Conservation (phyloP, 2,797 vertebrate genomes). For the Myotis planiceps region DNA sequence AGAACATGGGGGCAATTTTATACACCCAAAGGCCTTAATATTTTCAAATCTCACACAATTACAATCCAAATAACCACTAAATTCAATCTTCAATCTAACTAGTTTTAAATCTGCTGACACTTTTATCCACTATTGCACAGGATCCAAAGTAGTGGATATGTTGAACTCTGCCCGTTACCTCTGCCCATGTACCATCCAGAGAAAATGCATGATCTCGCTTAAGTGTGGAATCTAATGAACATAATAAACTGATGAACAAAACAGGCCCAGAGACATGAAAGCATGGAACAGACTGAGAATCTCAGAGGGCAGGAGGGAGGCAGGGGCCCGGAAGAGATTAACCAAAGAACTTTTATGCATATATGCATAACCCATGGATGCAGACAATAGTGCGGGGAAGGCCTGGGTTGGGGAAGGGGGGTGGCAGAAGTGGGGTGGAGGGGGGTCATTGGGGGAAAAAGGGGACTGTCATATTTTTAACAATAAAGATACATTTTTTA, state of each 20-base stretch:
- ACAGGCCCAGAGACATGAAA: too few relatives aligned
- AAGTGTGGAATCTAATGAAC: too few relatives aligned
- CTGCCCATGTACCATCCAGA: not conserved
- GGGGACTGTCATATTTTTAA: too few relatives aligned
- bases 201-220: not conserved
- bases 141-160: not conserved
- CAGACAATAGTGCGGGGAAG: not conserved
- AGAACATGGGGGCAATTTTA: not conserved
- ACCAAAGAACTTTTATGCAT: not conserved
- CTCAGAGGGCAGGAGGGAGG: too few relatives aligned
- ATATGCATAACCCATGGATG: not conserved
- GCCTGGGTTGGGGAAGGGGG: not conserved
- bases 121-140: not conserved
- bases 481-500: too few relatives aligned
- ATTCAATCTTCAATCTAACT: not conserved
- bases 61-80: not conserved
- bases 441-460: too few relatives aligned
- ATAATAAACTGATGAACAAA: too few relatives aligned
- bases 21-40: not conserved
- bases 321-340: not conserved
- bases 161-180: not conserved
- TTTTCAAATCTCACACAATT: not conserved
- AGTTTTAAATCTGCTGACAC: constrained; percentile 5
- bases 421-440: not conserved
- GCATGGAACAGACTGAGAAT: too few relatives aligned